These are phyloP conservation scores for Sminthurides aquaticus DNA, from an alignment of 2,888 invertebrate species.

Conservation along the genomic window DNA sequence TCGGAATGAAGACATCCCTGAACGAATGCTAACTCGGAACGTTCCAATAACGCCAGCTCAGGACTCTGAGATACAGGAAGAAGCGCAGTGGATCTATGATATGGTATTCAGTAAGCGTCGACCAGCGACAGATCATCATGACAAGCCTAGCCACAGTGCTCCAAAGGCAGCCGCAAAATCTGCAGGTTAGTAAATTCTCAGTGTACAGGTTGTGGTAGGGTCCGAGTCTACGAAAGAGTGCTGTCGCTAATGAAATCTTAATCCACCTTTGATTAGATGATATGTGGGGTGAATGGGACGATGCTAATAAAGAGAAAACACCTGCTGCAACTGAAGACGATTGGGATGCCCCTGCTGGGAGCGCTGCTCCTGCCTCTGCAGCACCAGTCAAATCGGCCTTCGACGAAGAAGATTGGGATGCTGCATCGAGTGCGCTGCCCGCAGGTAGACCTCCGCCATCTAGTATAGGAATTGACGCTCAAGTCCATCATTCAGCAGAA, in stretches of 20 bases:
- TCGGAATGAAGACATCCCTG: slow-evolving; percentile 78
- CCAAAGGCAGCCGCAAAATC: background rate
- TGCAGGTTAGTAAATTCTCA: too few species aligned
- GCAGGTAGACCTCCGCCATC: slow-evolving; percentile 8
- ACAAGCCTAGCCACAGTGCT: background rate
- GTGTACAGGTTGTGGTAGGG: background rate
- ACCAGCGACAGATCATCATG: too few species aligned
- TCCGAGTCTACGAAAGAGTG: background rate
- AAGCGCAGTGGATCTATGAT: slow-evolving; percentile 96
- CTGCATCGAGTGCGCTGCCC: slow-evolving; percentile 3
- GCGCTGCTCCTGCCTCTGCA: slow-evolving; percentile 14
- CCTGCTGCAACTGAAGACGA: slow-evolving; percentile 26
- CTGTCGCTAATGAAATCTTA: background rate
- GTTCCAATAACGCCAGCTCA: slow-evolving; percentile 75
- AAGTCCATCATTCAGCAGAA: slow-evolving; percentile 16
- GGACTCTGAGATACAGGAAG: slow-evolving; percentile 81
- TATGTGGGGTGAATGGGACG: slow-evolving; percentile 11
- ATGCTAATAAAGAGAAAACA: background rate
- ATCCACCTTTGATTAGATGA: background rate
- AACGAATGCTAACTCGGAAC: slow-evolving; percentile 83
- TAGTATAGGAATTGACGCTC: slow-evolving; percentile 10
- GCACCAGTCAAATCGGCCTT: slow-evolving; percentile 22
- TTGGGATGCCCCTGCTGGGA: slow-evolving; percentile 25
- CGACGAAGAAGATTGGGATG: slow-evolving; percentile 35
- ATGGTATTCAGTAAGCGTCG: slow-evolving; percentile 70